phyloP scores from a whole-genome alignment of 2,797 vertebrate species.

The Pantherophis alleghaniensis region DNA sequence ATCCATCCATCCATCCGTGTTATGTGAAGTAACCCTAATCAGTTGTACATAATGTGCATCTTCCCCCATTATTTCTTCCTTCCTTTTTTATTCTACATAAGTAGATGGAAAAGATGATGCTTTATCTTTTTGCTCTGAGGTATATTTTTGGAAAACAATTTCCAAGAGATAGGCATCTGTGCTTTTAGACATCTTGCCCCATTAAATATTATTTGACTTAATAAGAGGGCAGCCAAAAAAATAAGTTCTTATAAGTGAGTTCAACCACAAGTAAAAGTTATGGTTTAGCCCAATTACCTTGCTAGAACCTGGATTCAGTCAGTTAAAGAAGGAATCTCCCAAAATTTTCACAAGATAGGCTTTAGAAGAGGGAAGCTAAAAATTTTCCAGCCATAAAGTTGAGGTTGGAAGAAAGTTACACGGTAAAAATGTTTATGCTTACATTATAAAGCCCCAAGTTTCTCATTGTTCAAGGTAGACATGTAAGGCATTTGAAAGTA shows the following conservation, averaged over 20 bases:
- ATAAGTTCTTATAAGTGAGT: background rate
- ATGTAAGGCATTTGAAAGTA: background rate
- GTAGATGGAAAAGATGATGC: background rate
- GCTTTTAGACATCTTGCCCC: background rate
- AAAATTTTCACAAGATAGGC: background rate
- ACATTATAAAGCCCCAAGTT: background rate
- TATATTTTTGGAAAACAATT: background rate
- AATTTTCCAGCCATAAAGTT: background rate
- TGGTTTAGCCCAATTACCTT: background rate
- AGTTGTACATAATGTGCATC: background rate
- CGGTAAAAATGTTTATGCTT: background rate
- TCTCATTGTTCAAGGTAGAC: background rate
- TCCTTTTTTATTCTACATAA: background rate
- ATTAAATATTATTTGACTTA: background rate
- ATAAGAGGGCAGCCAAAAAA: background rate
- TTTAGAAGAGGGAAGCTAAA: background rate
- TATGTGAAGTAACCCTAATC: background rate
- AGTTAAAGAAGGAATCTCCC: background rate
- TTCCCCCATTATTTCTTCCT: background rate
- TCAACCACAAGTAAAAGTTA: background rate
- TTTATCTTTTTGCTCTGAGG: background rate
- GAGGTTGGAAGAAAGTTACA: background rate
- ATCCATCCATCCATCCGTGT: background rate
- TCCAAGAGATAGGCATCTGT: background rate
- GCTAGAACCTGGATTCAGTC: background rate